Evolutionary conservation across 2,888 invertebrate genomes (phyloP), one percentile per base, ranked within the genome.

Genomic region (Oligia fasciuncula): DNA sequence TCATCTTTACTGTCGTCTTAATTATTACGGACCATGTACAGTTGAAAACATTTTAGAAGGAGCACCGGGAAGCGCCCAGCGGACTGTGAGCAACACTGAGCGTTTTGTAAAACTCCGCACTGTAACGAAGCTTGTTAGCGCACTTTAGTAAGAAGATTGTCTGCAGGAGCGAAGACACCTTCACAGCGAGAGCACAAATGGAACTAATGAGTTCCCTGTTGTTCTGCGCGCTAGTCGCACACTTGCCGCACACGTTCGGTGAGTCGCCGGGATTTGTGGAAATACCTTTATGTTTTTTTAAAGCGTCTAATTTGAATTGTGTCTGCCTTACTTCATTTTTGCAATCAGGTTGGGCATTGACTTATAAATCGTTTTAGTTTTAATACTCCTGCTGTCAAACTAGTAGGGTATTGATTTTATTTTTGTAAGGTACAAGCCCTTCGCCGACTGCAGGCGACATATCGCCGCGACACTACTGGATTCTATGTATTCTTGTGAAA

Each of bases 81-180:
- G 77, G 79, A 79, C 84, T 71, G 90, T 86, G 89, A 91, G 93
- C 89, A 89, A 90, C 88, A 91, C 87, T 87, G 89, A 87, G 89
- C 92, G 90, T 94, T 94, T 93, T 92, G 93, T 94, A 93, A 94
- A 94, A 94, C 92, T 94, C 91, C 88, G 90, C 91, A 88, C 91
- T 87, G 90, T 95, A 96, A 96, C 96, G 96, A 95, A 96, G 95
- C 96, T 96, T 95, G 96, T 96, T 96, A 96, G 94, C 90, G 92
- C 92, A 93, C 93, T 94, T 94, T 93, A 94, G 93, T 94, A 93
- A 94, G 95, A 92, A 94, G 93, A 94, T 94, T 95, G 95, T 94
- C 94, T 92, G 91, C 89, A 90, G 86, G 71, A 72, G 91, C 91
- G 91, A 90, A 93, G 95, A 95, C 94, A 95, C 94, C 94, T 94